Percentiles rank a stretch among this genome's conserved stretches.
Conservation (phyloP, 2,888 invertebrate genomes). For the Sphinx pinastri region DNA sequence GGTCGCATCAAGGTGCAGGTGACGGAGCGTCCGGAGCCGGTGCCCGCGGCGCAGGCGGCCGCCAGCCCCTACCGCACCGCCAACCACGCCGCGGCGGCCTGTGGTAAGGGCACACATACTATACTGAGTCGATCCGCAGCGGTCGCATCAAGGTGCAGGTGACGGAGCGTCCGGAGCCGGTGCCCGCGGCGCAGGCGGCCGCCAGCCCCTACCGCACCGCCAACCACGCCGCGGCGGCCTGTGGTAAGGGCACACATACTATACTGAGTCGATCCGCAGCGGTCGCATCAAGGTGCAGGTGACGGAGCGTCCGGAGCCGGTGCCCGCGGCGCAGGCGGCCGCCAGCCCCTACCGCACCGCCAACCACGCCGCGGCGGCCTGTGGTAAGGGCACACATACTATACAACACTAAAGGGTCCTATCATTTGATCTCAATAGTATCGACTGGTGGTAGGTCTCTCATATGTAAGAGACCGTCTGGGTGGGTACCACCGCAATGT, state of each 20-base stretch:
- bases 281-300: slow-evolving; percentile 86
- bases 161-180: slow-evolving; percentile 79
- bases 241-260: slow-evolving; percentile 63
- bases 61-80: slow-evolving; percentile 80
- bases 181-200: slow-evolving; percentile 55
- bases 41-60: slow-evolving; percentile 55
- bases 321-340: slow-evolving; percentile 55
- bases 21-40: slow-evolving; percentile 79
- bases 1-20: slow-evolving; percentile 86
- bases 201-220: slow-evolving; percentile 80
- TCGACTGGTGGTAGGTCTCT: too few relatives aligned
- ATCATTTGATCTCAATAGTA: too few relatives aligned
- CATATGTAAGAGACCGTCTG: too few relatives aligned
- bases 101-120: slow-evolving; percentile 63
- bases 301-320: slow-evolving; percentile 79
- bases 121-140: slow-evolving; percentile 74
- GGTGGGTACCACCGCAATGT: too few relatives aligned
- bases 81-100: slow-evolving; percentile 83
- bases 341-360: slow-evolving; percentile 80
- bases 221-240: slow-evolving; percentile 83
- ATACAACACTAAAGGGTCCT: too few relatives aligned
- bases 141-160: slow-evolving; percentile 86
- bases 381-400: slow-evolving; percentile 63
- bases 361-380: slow-evolving; percentile 83
- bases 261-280: slow-evolving; percentile 70